Base-by-base conservation (phyloP, 2,113 vertebrate species). In the Apeltes quadracus region DNA sequence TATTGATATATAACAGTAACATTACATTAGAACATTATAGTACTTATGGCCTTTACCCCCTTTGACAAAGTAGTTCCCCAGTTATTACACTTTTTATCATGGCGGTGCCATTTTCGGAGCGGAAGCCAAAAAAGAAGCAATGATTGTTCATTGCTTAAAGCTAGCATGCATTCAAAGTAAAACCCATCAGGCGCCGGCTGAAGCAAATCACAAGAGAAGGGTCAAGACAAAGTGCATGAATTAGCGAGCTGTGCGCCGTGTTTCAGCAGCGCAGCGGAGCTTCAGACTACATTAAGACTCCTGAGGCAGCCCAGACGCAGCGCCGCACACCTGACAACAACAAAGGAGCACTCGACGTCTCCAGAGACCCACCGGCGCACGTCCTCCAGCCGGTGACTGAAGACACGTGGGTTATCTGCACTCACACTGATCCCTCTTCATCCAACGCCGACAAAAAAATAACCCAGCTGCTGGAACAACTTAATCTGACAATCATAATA, bases 251-350 rank as follows among this genome's bases (percentile, higher is more conserved):
- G 72, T 64, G 39, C 51, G 44, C 44, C 27, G 5, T 70, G 77
- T 50, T 69, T 39, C 62, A 54, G 55, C 46, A 58, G 77, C 20
- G 34, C 56, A 36, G 58, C 59, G 39, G 53, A 71, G 72, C 78
- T 80, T 82, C 76, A 61, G 76, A 87, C 58, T 76, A 54, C 64
- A 82, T 80, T 81, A 79, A 81, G 71, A 74, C 69, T 74, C 46
- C 67, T 22, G 62, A 67, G 82, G 71, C 71, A 61, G 79, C 78
- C 78, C 48, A 36, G 63, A 76, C 82, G 81, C 82, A 73, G 71
- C 58, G 58, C 74, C 73, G 57, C 25, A n/a, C n/a, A n/a, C n/a
- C n/a, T n/a, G n/a, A n/a, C n/a, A n/a, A n/a, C n/a, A n/a, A n/a
- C n/a, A n/a, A n/a, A n/a, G n/a, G n/a, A n/a, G n/a, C n/a, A 22